Conservation (phyloP, 2,888 invertebrate species). For the Volucella zonaria region DNA sequence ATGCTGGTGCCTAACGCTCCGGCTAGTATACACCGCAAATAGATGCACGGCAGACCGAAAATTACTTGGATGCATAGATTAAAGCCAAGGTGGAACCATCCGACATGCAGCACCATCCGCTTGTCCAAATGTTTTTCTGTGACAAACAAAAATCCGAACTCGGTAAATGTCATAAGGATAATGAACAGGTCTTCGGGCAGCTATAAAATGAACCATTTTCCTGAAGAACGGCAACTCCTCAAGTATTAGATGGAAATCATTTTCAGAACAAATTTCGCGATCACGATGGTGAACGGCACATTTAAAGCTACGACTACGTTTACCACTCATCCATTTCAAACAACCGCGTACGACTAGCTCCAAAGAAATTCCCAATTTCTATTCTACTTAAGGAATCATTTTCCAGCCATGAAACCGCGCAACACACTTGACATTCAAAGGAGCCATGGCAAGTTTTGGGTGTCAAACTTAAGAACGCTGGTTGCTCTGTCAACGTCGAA, state of each 20-base stretch:
- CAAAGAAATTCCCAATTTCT: constrained; percentile 10
- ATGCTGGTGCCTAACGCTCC: constrained; percentile 93
- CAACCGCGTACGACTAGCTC: constrained; percentile 8
- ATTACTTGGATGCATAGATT: constrained; percentile 96
- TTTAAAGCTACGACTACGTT: constrained; percentile 95
- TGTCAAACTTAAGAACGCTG: too few relatives aligned
- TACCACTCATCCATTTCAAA: constrained; percentile 90
- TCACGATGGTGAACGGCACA: constrained; percentile 97
- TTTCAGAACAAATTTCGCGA: constrained; percentile 95
- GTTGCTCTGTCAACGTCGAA: too few relatives aligned
- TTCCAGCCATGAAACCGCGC: neutral
- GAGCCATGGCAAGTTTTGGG: neutral
- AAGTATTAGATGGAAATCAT: constrained; percentile 94
- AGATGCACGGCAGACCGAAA: constrained; percentile 96
- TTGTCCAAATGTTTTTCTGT: constrained; percentile 91
- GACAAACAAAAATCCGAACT: constrained; percentile 92
- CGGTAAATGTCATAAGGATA: constrained; percentile 94
- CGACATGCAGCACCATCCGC: constrained; percentile 95
- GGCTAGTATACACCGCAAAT: constrained; percentile 94
- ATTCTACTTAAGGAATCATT: constrained; percentile 20
- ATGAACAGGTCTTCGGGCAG: constrained; percentile 90
- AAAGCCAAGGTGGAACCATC: constrained; percentile 97
- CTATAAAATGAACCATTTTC: constrained; percentile 97
- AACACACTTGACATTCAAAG: constrained; percentile 14
- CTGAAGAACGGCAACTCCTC: constrained; percentile 93